Evolutionary conservation across 2,888 invertebrate species (phyloP), one percentile per base, ranked within the genome.

Genomic region (Lagria hirta): DNA sequence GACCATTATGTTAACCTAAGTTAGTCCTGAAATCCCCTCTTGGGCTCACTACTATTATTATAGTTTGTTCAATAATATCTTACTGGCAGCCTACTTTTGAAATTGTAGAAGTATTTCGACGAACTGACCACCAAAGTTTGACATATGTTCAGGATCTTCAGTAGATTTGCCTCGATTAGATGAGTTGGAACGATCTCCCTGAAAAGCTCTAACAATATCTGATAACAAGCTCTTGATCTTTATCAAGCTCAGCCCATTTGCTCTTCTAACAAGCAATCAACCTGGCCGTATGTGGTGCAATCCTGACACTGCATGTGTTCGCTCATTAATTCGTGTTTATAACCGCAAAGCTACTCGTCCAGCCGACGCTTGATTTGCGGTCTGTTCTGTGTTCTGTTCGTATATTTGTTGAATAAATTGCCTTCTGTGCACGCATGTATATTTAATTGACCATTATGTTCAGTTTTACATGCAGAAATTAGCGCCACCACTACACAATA

Each of bases 381-480:
- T 53, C 45, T 51, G 58, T 59, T 53, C 58, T 60, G 55, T 62
- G 61, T n/a, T n/a, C n/a, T 62, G 38, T 29, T 23, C 24, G 43
- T 36, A 23, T 43, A 55, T 60, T 60, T 55, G 55, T 52, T 48
- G 52, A 58, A 64, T 61, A 60, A 65, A 64, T 61, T 62, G 60
- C 59, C 60, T 58, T 53, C 54, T 50, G 58, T 52, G 56, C 57
- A 58, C 54, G 55, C 61, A 59, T 61, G 59, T 61, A 60, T 60
- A 61, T 63, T 62, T 62, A 63, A 63, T 61, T 60, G 63, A 61
- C 58, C 61, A 61, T 63, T 57, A 59, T 55, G 51, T 43, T 38
- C 37, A 15, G 34, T 43, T 43, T 43, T 43, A 36, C 33, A 27
- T 33, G 30, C 32, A 23, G 23, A 51, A 53, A 58, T 53, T 54